Percentiles rank a stretch among this genome's conserved stretches.
These are phyloP conservation scores for Leptinotarsa rubiginosa DNA, from an alignment of 2,888 invertebrate genomes.

Conservation along the genomic window DNA sequence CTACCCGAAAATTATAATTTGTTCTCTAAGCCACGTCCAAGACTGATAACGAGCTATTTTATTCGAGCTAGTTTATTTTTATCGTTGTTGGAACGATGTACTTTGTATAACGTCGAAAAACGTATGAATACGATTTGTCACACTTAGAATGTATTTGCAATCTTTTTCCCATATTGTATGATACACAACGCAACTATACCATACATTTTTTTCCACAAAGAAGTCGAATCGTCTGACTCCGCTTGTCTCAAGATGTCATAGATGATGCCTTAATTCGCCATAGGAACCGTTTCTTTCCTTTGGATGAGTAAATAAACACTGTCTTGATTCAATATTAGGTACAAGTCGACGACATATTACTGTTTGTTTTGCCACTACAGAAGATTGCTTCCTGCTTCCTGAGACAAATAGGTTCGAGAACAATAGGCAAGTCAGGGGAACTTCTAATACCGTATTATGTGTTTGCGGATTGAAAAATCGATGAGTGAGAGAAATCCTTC, in stretches of 20 bases:
- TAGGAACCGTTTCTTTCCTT: constrained; percentile 27
- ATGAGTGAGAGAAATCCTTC: neutral
- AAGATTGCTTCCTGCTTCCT: constrained; percentile 51
- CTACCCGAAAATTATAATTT: too few relatives aligned
- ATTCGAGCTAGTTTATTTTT: too few relatives aligned
- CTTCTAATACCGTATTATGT: constrained; percentile 31
- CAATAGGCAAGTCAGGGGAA: constrained; percentile 39
- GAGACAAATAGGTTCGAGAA: constrained; percentile 38
- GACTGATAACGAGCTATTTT: too few relatives aligned
- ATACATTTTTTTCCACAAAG: constrained; percentile 1
- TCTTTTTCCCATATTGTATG: too few relatives aligned
- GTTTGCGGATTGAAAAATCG: constrained; percentile 3
- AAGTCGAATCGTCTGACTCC: neutral
- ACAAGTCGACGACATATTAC: constrained; percentile 28
- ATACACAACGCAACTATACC: neutral
- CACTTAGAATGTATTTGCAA: too few relatives aligned
- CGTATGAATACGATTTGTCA: too few relatives aligned
- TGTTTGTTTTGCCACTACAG: constrained; percentile 56
- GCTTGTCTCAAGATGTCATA: neutral
- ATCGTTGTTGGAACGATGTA: too few relatives aligned
- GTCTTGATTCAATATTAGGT: constrained; percentile 44
- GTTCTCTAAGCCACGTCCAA: too few relatives aligned
- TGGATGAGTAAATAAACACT: constrained; percentile 43
- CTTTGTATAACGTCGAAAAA: too few relatives aligned
- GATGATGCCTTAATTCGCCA: constrained; percentile 4